A percentile compares a stretch with the other conserved stretches of the same genome.
phyloP scores from a whole-genome alignment of 2,888 invertebrate genomes.

The Coecobrya sp. region DNA sequence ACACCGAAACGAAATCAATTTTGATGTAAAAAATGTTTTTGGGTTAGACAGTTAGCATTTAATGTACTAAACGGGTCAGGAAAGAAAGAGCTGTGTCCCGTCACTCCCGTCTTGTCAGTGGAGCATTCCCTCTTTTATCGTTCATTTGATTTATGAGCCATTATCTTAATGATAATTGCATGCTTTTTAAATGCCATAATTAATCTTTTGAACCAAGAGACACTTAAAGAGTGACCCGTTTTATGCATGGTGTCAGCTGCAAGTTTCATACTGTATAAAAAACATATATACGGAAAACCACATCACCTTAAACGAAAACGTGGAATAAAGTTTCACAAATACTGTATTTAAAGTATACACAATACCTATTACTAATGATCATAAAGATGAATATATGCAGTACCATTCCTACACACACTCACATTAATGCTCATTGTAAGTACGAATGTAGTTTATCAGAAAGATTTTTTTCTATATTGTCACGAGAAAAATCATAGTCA shows the following conservation, averaged over 20 bases:
- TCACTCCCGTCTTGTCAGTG: background rate
- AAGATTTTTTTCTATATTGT: constrained; percentile 12
- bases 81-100: constrained; percentile 3
- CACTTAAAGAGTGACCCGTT: constrained; percentile 32
- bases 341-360: background rate
- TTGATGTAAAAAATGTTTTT: background rate
- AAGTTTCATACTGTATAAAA: too few species aligned
- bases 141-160: constrained; percentile 68
- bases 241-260: background rate
- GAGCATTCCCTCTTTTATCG: background rate
- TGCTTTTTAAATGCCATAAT: constrained; percentile 56
- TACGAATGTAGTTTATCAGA: background rate
- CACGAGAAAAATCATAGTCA: constrained; percentile 20
- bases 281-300: too few species aligned
- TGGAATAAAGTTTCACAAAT: background rate
- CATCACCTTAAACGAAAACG: background rate
- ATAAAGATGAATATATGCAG: too few species aligned
- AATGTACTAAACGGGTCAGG: constrained; percentile 26
- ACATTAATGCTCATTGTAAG: too few species aligned
- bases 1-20: constrained; percentile 65
- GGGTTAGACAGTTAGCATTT: background rate
- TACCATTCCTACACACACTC: too few species aligned
- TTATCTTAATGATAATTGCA: constrained; percentile 68
- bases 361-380: background rate
- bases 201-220: constrained; percentile 28